Conservation (phyloP, 2,888 invertebrate species). For the Synanthedon formicaeformis region DNA sequence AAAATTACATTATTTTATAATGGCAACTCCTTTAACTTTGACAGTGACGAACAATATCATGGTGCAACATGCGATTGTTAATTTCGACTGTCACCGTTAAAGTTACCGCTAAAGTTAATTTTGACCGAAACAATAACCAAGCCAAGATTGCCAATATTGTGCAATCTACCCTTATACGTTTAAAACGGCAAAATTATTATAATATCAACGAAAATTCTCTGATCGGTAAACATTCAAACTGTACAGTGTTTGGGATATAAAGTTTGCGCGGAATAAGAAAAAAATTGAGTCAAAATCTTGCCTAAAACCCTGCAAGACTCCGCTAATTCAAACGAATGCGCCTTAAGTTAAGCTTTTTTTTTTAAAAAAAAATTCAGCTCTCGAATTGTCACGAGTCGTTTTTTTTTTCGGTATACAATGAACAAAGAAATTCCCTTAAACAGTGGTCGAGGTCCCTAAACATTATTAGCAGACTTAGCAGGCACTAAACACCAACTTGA, state of each 20-base stretch:
- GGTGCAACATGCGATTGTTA: too few species aligned
- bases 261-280: conserved; percentile 10
- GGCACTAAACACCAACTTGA: conserved; percentile 54
- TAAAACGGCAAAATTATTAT: too few species aligned
- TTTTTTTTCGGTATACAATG: conserved; percentile 43
- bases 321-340: conserved; percentile 24
- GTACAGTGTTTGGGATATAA: background rate
- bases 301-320: conserved; percentile 28
- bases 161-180: too few species aligned
- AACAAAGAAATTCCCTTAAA: conserved; percentile 46
- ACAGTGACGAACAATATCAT: too few species aligned
- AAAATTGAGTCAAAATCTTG: conserved; percentile 44
- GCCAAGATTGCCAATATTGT: too few species aligned
- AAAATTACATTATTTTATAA: too few species aligned
- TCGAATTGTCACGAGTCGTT: conserved; percentile 46
- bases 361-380: conserved; percentile 34
- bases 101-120: too few species aligned
- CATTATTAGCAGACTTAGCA: conserved; percentile 58
- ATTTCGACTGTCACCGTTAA: too few species aligned
- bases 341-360: conserved; percentile 11
- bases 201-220: background rate
- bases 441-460: conserved; percentile 39
- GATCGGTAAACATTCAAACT: background rate
- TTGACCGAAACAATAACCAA: too few species aligned
- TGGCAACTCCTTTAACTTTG: too few species aligned